Base-by-base conservation (phyloP, 2,888 invertebrate genomes). In the Tuta absoluta region DNA sequence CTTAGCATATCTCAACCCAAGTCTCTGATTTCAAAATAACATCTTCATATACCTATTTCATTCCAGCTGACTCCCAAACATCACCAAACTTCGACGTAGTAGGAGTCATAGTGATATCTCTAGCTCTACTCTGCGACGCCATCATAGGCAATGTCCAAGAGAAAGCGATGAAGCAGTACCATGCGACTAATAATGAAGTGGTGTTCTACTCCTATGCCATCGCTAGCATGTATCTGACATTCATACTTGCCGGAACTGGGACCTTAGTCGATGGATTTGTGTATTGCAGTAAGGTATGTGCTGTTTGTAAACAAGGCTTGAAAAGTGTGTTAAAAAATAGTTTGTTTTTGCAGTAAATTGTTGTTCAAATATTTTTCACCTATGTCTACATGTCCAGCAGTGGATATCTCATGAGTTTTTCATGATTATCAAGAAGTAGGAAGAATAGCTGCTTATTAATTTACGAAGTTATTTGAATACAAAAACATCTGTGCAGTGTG, bases 81-180 rank as follows among this genome's bases (percentile, higher is more conserved):
- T 95, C 95, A 7, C 95, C 95, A n/a, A 95, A 94, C 75, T 96
- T 96, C 71, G 93, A 95, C 76, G 80, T 93, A 0, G 78, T 94
- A 21, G 96, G 96, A 0, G 94, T 96, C 0, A 78, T 94, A 0
- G 95, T 96, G 89, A 96, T 96, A 72, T 96, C 95, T 0, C 91
- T 96, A 73, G 99, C 99, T 0, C 85, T 99, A 62, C 87, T 98
- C 2, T 98, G 98, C 77, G 99, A 99, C 87, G 99, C 99, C 0
- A 93, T 96, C 11, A 98, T 99, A 70, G 99, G 99, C 21, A 99
- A 99, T 88, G 96, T 98, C 0, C 99, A 99, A 87, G 99, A 99
- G 84, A 98, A 98, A 81, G 95, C 96, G 0, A 98, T 99, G 96
- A 96, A 96, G 75, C 93, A 94, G 67, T 93, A 95, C 79, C 94